Base-by-base conservation (phyloP, 1,140 invertebrate genomes). In the Drepana arcuata region DNA sequence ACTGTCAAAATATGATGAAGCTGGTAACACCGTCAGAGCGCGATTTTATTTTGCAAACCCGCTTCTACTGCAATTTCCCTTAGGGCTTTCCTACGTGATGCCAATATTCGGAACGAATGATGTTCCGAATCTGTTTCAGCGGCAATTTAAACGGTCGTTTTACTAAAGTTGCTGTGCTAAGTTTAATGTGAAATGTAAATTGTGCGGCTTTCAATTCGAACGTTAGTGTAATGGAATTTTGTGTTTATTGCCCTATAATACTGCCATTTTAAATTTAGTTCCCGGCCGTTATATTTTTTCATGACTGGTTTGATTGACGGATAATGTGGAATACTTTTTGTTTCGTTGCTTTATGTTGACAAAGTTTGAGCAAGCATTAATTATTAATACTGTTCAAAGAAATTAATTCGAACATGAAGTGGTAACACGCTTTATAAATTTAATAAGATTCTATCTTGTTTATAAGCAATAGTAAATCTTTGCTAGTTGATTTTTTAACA, bases 51-150 rank as follows among this genome's bases (percentile, higher is more conserved):
- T 74, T 61, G 54, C 57, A 43, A 33, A 49, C 40, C 54, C 61
- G 50, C 55, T 42, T 62, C 54, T 62, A 67, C 67, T 66, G 59
- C 66, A 59, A 63, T 71, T 58, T 41, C 70, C 73, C 64, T 63
- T 60, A 78, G 63, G 70, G 69, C 50, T 55, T 50, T 40, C 52
- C 53, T 69, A 72, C 68, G 63, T 70, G 63, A 64, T 55, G 48
- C 50, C 59, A 74, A 71, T 72, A 71, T 73, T 62, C 54, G 58
- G 54, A 72, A 67, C 59, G 60, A 71, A 67, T 58, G 58, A 69
- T 66, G 57, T 66, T 60, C 55, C 41, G 54, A 66, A 72, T 61
- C 61, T 58, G 62, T 67, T 66, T 63, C 46, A 47, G 50, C 42
- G 46, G 28, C 48, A 64, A 63, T 66, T 67, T 69, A 62, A 63